Percentiles rank a stretch among this genome's conserved stretches.
Conservation (phyloP, 2,888 invertebrate species). For the Cepaea hortensis region DNA sequence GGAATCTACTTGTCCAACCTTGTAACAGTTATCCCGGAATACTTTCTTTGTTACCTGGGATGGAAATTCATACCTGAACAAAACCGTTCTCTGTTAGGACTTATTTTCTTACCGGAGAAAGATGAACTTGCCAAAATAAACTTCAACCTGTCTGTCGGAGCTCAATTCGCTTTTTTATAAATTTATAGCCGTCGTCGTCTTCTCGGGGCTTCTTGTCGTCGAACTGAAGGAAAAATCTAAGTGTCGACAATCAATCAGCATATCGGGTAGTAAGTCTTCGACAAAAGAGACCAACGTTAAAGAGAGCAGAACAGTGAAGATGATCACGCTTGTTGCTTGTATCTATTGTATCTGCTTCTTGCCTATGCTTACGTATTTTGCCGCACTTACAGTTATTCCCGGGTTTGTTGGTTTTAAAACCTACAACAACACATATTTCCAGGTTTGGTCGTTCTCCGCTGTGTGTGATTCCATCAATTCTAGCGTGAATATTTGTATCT, state of each 20-base stretch:
- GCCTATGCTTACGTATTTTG: not conserved
- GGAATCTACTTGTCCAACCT: not conserved
- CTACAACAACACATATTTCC: not conserved
- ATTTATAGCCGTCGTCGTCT: conserved; percentile 24
- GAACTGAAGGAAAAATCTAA: conserved; percentile 35
- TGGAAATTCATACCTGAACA: conserved; percentile 43
- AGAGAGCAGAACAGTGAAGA: not conserved
- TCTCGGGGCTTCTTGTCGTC: conserved; percentile 11
- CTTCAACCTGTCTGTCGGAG: conserved; percentile 30
- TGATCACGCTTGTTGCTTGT: conserved; percentile 4
- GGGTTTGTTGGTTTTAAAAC: not conserved
- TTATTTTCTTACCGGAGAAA: conserved; percentile 3
- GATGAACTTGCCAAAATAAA: conserved; percentile 31
- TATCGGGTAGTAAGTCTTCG: not conserved
- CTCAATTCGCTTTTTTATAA: conserved; percentile 9
- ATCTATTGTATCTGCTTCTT: conserved; percentile 12
- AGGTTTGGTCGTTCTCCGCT: not conserved
- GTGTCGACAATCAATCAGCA: conserved; percentile 18
- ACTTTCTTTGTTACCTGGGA: conserved; percentile 19
- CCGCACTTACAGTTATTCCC: not conserved
- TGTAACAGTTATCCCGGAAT: conserved; percentile 11
- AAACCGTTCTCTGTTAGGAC: conserved; percentile 40
- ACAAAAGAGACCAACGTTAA: not conserved
- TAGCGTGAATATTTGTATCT: not conserved
- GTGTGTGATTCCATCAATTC: not conserved